phyloP scores from a whole-genome alignment of 2,797 vertebrate genomes.

The Chiloscyllium punctatum region DNA sequence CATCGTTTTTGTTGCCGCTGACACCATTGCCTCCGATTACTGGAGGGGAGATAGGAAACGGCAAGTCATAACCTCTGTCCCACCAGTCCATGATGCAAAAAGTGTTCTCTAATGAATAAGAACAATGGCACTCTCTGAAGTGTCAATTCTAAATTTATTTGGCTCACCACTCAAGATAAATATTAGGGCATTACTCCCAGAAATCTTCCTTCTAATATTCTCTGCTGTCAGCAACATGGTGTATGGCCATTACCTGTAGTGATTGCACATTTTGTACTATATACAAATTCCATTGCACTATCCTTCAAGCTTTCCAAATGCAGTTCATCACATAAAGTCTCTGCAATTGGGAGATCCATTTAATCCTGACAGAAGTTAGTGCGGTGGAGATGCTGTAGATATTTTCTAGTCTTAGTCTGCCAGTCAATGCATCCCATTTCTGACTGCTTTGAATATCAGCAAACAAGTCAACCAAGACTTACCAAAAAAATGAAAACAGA shows the following conservation, averaged over 20 bases:
- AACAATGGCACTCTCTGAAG: background rate
- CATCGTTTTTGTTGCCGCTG: no score
- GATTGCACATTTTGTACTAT: background rate
- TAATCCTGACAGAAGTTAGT: background rate
- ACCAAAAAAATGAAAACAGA: background rate
- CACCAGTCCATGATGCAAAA: background rate
- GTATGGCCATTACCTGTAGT: background rate
- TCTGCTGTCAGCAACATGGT: background rate
- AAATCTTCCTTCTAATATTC: background rate
- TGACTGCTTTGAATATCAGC: background rate
- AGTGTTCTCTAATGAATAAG: background rate
- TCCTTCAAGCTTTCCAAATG: background rate
- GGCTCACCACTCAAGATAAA: background rate
- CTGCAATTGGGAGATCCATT: conserved; percentile 10
- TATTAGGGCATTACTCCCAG: background rate
- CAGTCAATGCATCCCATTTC: background rate
- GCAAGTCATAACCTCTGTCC: background rate
- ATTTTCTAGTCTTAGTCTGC: background rate
- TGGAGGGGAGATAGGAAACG: background rate
- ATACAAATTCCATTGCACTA: background rate
- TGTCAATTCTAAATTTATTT: background rate
- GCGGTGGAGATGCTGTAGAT: background rate
- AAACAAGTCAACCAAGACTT: background rate
- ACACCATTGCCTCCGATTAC: no score
- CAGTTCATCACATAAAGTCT: background rate